phyloP scores from a whole-genome alignment of 2,113 vertebrate species.

The Carettochelys insculpta region DNA sequence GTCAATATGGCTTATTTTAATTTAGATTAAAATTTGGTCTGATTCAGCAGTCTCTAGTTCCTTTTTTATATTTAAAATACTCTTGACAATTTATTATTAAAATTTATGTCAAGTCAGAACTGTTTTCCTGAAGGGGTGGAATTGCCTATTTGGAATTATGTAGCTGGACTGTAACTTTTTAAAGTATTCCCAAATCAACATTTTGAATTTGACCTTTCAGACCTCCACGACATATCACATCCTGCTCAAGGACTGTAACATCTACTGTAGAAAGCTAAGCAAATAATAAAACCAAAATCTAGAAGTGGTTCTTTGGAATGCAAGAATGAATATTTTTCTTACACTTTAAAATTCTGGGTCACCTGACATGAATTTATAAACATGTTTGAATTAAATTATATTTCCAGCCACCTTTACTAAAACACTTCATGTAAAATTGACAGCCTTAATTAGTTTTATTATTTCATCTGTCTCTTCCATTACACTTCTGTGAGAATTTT shows the following conservation, averaged over 20 bases:
- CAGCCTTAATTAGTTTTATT: slow-evolving; percentile 73
- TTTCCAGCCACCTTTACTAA: slow-evolving; percentile 76
- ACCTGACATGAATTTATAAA: slow-evolving; percentile 71
- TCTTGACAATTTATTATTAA: slow-evolving; percentile 60
- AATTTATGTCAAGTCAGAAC: slow-evolving; percentile 47
- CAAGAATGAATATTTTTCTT: slow-evolving; percentile 75
- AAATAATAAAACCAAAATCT: slow-evolving; percentile 77
- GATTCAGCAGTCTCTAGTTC: slow-evolving; percentile 60
- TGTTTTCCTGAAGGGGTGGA: slow-evolving; percentile 29
- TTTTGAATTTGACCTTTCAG: slow-evolving; percentile 66
- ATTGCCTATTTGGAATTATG: no score
- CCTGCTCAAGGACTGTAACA: slow-evolving; percentile 55
- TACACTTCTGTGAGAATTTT: slow-evolving; percentile 76
- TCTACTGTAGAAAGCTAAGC: slow-evolving; percentile 63
- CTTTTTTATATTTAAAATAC: slow-evolving; percentile 45
- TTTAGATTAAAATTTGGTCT: slow-evolving; percentile 74
- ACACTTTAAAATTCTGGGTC: slow-evolving; percentile 68
- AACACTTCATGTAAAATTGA: no score
- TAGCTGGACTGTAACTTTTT: slow-evolving; percentile 16
- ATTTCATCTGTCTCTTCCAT: slow-evolving; percentile 75
- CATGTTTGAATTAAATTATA: slow-evolving; percentile 77
- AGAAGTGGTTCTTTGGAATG: slow-evolving; percentile 66
- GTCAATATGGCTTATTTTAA: slow-evolving; percentile 77
- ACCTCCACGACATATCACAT: slow-evolving; percentile 8
- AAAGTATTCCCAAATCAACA: not conserved